Evolutionary conservation across 2,797 vertebrate genomes (phyloP), one percentile per base, ranked within the genome.

Genomic region (Enoplosus armatus): DNA sequence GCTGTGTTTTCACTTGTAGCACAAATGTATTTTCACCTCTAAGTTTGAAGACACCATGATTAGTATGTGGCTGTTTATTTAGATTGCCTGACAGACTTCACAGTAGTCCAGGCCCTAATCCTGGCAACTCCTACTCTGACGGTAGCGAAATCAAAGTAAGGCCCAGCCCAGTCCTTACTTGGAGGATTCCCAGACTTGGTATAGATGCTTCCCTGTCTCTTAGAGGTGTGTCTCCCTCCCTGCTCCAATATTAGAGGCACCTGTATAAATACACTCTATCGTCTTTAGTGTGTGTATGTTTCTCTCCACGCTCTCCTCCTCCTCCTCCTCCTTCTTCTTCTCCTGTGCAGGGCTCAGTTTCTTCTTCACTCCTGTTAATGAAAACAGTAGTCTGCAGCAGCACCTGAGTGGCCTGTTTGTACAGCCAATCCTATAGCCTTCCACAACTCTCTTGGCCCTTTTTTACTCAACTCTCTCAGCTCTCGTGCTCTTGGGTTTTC

Each of bases 381-480:
- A 90, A 93, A 94, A 92, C 89, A 90, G 76, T 33, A 67, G 86
- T 87, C 82, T 72, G 53, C 80, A 80, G 85, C 83, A 79, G 87
- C 87, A 93, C 90, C 91, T 91, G 86, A 92, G 86, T 79, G 60
- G 75, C 75, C 85, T 93, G 90, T 92, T 92, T 92, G 83, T 90
- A 75, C 84, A 88, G 83, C 81, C 80, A 61, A 47, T 80, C 78
- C 81, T 68, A 24, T 24, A 65, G 83, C 83, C 84, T 77, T 75
- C 75, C n/a, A 50, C 68, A 18, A 56, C 82, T 80, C 59, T 75
- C 58, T 29, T 54, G 12, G 76, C 41, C 45, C 7, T n/a, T 60
- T 47, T 54, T 73, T 3, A 8, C 65, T 51, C 56, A 11, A 14
- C 45, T 70, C 58, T 78, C 58, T 60, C 54, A 10, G 43, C 59